Base-by-base conservation (phyloP, 2,888 invertebrate species). In the Trichopoda pennipes region DNA sequence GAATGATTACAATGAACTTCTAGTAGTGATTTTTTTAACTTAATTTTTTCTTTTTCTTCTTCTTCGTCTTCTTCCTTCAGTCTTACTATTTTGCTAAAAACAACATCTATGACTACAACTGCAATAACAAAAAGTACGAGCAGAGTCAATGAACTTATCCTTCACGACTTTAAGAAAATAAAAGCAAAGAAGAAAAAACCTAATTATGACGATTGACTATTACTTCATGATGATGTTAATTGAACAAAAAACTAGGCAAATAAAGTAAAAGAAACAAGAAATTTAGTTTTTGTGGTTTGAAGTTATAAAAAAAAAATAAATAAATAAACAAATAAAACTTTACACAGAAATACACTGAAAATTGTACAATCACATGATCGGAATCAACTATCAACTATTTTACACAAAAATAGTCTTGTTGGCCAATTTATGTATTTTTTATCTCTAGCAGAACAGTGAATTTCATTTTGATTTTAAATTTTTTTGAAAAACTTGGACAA, bases 81-180 rank as follows among this genome's bases (percentile, higher is more conserved):
- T 77, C 55, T 81, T 81, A 70, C 74, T 78, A 63, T 70, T 81
- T 78, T 70, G 74, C 74, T 72, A 72, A 82, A 79, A 76, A 69
- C 56, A 61, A 84, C 83, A 79, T 84, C 80, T 66, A 81, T 64
- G 75, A 70, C 66, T 70, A 78, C 61, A 28, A 60, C 75, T 42
- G 58, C 68, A 42, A 69, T 69, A 44, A 60, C 58, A 55, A 78
- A 79, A 66, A 84, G 84, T 56, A 66, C 64, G 42, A 61, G 28
- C 55, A 75, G 58, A 83, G 84, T 83, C 84, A 84, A 83, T 83
- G 88, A 87, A 84, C 84, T 84, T 81, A 84, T 84, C 84, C 84
- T 84, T 84, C 84, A 83, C 84, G 84, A 84, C 75, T 82, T 82
- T 49, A 63, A 66, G 47, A 53, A 61, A 44, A 78, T 38, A 55